These are phyloP conservation scores for Platerodrilus igneus DNA, from an alignment of 2,888 invertebrate species.

Conservation along the genomic window DNA sequence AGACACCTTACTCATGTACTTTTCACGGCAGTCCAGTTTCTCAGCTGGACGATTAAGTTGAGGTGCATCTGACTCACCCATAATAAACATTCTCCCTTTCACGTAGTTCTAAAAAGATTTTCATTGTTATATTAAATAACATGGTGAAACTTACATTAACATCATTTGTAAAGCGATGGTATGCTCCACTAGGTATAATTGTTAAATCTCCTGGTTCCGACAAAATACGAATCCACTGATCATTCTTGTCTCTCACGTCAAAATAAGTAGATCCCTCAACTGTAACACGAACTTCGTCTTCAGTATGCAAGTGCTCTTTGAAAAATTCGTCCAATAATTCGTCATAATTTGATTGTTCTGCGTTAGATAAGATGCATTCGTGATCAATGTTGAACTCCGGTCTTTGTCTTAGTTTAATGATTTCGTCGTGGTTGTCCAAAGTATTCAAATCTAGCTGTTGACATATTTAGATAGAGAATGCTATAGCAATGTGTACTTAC, in stretches of 20 bases:
- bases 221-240: conserved; percentile 89
- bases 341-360: conserved; percentile 81
- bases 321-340: conserved; percentile 85
- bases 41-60: conserved; percentile 88
- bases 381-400: too few species aligned
- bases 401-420: too few species aligned
- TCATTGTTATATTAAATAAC: too few species aligned
- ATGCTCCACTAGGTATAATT: conserved; percentile 91
- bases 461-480: too few species aligned
- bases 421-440: too few species aligned
- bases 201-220: conserved; percentile 84
- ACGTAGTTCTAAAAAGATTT: conserved; percentile 70
- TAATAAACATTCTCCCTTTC: conserved; percentile 81
- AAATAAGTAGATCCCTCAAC: conserved; percentile 92
- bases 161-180: conserved; percentile 93
- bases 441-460: too few species aligned
- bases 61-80: conserved; percentile 91
- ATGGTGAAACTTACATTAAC: conserved; percentile 57
- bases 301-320: conserved; percentile 90
- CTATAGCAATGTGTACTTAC: too few species aligned
- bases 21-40: conserved; percentile 69
- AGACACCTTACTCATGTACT: conserved; percentile 62
- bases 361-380: too few species aligned
- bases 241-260: conserved; percentile 80
- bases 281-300: conserved; percentile 92